These are phyloP conservation scores for Drosophila neotestacea DNA, from an alignment of 2,888 invertebrate genomes.

Conservation along the genomic window DNA sequence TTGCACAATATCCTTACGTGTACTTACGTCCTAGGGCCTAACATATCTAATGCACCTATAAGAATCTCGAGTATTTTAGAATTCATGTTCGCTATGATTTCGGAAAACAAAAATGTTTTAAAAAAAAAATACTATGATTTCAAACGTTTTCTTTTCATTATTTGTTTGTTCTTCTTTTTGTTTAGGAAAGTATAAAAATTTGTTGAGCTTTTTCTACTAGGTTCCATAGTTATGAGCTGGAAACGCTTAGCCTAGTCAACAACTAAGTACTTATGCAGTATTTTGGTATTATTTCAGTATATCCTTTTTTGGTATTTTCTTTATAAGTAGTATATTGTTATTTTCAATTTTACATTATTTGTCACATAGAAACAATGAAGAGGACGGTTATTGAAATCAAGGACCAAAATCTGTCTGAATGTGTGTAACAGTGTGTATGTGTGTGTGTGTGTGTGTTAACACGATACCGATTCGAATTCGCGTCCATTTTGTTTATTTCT, in stretches of 20 bases:
- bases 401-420: slow-evolving; percentile 49
- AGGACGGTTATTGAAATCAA: slow-evolving; percentile 77
- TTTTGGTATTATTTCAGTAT: slow-evolving; percentile 20
- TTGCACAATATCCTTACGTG: slow-evolving; percentile 13
- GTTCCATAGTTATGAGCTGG: slow-evolving; percentile 42
- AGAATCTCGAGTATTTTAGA: slow-evolving; percentile 41
- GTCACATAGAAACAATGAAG: slow-evolving; percentile 80
- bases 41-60: slow-evolving; percentile 41
- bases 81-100: slow-evolving; percentile 32
- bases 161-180: background rate
- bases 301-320: slow-evolving; percentile 5
- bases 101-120: slow-evolving; percentile 35
- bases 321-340: slow-evolving; percentile 10
- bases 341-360: slow-evolving; percentile 68
- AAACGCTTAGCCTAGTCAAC: slow-evolving; percentile 35
- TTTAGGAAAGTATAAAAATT: slow-evolving; percentile 79
- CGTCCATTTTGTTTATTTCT: slow-evolving; percentile 34
- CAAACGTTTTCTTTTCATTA: slow-evolving; percentile 10
- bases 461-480: slow-evolving; percentile 48
- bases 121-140: slow-evolving; percentile 16
- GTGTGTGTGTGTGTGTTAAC: slow-evolving; percentile 12
- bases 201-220: slow-evolving; percentile 45
- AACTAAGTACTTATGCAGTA: slow-evolving; percentile 17
- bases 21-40: slow-evolving; percentile 31
- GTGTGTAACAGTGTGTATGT: background rate